Percentiles rank a stretch among this genome's conserved stretches.
These are phyloP conservation scores for Phylloscopus trochiloides DNA, from an alignment of 2,113 vertebrate species.

Conservation along the genomic window DNA sequence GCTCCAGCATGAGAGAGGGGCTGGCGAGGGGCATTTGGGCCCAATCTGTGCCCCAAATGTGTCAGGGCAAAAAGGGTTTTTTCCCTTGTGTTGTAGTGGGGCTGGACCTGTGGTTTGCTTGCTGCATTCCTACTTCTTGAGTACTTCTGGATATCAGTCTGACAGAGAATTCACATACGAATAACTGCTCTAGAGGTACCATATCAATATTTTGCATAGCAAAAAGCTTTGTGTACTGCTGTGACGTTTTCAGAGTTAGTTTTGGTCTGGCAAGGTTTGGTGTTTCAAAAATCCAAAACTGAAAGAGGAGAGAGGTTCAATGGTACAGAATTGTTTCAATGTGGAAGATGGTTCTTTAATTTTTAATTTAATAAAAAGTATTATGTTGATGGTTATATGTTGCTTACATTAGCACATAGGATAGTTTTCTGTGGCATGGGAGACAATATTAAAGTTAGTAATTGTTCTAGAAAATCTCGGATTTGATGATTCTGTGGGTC, in stretches of 20 bases:
- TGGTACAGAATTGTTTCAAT: neutral
- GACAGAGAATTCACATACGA: neutral
- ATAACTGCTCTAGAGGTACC: neutral
- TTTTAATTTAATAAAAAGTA: neutral
- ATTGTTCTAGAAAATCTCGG: neutral
- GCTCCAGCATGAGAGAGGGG: neutral
- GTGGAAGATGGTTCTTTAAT: neutral
- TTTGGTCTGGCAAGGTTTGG: neutral
- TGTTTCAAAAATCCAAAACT: neutral
- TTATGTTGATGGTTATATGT: neutral
- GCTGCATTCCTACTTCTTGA: neutral
- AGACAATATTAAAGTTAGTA: neutral
- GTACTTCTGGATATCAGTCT: neutral
- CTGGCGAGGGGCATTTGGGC: fast-evolving
- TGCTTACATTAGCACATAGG: neutral
- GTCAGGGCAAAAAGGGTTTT: fast-evolving
- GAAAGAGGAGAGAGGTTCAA: neutral
- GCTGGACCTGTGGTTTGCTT: neutral
- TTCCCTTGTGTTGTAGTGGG: too few relatives aligned
- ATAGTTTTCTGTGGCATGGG: neutral
- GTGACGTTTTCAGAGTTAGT: neutral
- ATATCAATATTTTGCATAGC: neutral
- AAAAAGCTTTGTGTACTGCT: neutral
- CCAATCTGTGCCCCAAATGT: neutral
- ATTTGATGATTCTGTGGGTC: neutral